phyloP scores from a whole-genome alignment of 2,113 vertebrate species.

The Jacana jacana region DNA sequence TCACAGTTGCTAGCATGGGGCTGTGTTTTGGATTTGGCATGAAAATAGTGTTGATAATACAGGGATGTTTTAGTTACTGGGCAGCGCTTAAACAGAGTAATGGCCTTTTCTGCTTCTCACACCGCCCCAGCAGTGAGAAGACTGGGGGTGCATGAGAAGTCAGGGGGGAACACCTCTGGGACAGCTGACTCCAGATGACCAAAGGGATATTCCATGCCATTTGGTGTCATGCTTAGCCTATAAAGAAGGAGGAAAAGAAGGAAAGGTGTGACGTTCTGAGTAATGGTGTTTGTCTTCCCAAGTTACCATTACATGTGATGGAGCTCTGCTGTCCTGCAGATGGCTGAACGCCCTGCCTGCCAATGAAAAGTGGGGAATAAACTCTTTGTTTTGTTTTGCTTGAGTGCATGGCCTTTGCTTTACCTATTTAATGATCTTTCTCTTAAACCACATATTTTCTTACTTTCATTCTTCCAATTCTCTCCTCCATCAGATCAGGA shows the following conservation, averaged over 20 bases:
- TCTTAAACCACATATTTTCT: neutral
- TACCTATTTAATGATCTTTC: neutral
- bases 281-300: neutral
- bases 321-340: neutral
- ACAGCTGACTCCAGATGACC: neutral
- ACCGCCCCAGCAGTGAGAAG: neutral
- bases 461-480: neutral
- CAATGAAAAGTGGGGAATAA: neutral
- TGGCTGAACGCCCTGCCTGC: neutral
- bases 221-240: neutral
- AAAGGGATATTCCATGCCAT: neutral
- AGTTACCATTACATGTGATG: accelerated
- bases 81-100: neutral
- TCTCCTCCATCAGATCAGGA: neutral
- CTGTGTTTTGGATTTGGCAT: neutral
- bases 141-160: neutral
- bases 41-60: neutral
- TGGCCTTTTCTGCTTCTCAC: neutral
- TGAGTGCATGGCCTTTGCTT: neutral
- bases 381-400: neutral
- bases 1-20: neutral
- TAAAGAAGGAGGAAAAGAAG: neutral
- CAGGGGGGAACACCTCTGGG: neutral
- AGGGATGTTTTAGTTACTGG: neutral
- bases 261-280: neutral